Percentiles rank a stretch among this genome's conserved stretches.
These are phyloP conservation scores for Leptobrachium leishanense DNA, from an alignment of 2,113 vertebrate species.

Conservation along the genomic window DNA sequence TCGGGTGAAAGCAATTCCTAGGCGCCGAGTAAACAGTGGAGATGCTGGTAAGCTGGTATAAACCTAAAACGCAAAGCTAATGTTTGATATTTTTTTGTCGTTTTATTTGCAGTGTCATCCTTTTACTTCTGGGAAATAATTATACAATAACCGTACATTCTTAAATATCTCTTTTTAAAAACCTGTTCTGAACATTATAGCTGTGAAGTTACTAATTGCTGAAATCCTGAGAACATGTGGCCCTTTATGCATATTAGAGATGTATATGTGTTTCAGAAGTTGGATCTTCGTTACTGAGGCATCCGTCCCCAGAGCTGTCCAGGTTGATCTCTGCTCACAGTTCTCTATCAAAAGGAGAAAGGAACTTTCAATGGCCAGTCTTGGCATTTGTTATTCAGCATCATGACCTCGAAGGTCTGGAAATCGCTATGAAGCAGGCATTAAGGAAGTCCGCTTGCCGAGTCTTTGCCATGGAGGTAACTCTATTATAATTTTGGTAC, in stretches of 20 bases:
- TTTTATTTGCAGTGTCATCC: background rate
- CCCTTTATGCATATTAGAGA: too few relatives aligned
- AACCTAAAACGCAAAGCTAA: background rate
- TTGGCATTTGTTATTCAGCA: conserved; percentile 98
- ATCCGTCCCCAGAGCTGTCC: conserved; percentile 96
- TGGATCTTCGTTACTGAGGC: conserved; percentile 92
- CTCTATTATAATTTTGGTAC: background rate
- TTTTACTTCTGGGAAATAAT: background rate
- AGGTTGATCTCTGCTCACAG: conserved; percentile 96
- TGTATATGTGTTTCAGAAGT: conserved; percentile 78
- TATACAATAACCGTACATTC: background rate
- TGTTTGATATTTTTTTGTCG: background rate
- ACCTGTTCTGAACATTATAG: too few relatives aligned
- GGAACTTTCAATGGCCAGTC: conserved; percentile 98
- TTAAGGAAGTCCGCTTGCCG: conserved; percentile 95
- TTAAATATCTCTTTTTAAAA: too few relatives aligned
- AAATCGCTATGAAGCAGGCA: conserved; percentile 97
- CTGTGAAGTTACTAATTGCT: too few relatives aligned
- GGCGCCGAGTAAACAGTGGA: conserved; percentile 94
- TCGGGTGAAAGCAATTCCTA: conserved; percentile 91
- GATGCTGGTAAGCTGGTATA: conserved; percentile 80
- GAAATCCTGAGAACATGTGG: too few relatives aligned
- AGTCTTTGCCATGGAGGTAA: conserved; percentile 98
- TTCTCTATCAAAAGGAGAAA: conserved; percentile 95
- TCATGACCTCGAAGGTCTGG: conserved; percentile 95